A percentile compares a stretch with the other conserved stretches of the same genome.
phyloP scores from a whole-genome alignment of 1,140 invertebrate species.

The Cheumatopsyche charites region DNA sequence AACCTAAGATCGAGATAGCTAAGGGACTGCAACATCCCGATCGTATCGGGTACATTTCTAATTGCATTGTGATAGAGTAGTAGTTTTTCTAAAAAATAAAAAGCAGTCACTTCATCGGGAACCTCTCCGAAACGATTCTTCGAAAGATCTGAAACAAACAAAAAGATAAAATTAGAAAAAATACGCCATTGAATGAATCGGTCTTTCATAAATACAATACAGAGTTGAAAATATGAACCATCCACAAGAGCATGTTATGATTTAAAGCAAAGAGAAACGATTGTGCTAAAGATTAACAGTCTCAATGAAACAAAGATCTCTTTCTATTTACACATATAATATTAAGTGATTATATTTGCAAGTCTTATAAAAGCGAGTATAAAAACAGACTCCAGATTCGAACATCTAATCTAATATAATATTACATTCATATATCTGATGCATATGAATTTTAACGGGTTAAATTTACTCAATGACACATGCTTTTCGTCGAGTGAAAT shows the following conservation, averaged over 20 bases:
- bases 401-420: background rate
- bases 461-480: constrained; percentile 13
- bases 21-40: constrained; percentile 81
- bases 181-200: no score
- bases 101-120: constrained; percentile 86
- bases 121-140: constrained; percentile 90
- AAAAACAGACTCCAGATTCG: background rate
- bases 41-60: constrained; percentile 80
- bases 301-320: no score
- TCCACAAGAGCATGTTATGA: no score
- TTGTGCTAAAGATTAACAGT: no score
- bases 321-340: no score
- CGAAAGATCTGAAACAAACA: constrained; percentile 84
- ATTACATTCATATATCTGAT: background rate
- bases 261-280: no score
- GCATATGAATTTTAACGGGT: background rate
- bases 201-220: background rate
- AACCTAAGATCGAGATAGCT: constrained; percentile 88
- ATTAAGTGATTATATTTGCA: background rate
- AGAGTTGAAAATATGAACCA: no score
- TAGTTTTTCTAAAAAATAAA: constrained; percentile 83
- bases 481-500: no score
- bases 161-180: constrained; percentile 17
- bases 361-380: background rate
- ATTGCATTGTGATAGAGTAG: constrained; percentile 91